A percentile compares a stretch with the other conserved stretches of the same genome.
Evolutionary conservation across 2,888 invertebrate genomes (phyloP).

Genomic region (Sinopyrophorus schimmeli): DNA sequence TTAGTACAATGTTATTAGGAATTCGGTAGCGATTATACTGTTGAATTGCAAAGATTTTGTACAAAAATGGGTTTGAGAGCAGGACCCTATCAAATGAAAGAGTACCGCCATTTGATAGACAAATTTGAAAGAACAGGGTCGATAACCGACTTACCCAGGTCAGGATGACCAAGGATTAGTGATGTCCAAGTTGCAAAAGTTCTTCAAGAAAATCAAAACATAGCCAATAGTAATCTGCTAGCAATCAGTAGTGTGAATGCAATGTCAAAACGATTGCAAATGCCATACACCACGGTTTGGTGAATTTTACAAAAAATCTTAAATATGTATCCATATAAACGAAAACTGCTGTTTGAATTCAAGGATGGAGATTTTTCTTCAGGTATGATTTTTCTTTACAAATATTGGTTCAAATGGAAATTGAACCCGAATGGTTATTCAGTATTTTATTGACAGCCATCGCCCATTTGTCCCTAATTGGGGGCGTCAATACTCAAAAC

Average conservation of each 20-base stretch:
- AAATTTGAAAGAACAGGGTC: slow-evolving; percentile 16
- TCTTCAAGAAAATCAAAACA: slow-evolving; percentile 9
- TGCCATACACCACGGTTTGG: slow-evolving; percentile 13
- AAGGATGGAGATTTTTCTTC: slow-evolving; percentile 7
- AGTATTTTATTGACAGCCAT: slow-evolving; percentile 7
- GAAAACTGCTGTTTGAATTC: slow-evolving; percentile 6
- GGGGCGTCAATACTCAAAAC: slow-evolving; percentile 15
- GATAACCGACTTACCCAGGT: slow-evolving; percentile 9
- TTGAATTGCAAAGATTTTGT: slow-evolving; percentile 5
- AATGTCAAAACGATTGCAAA: slow-evolving; percentile 9
- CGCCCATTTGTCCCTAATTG: slow-evolving; percentile 7
- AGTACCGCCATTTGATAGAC: slow-evolving; percentile 12
- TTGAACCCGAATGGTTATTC: slow-evolving; percentile 20
- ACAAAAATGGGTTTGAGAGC: slow-evolving; percentile 6
- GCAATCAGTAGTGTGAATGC: slow-evolving; percentile 14
- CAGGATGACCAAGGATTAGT: slow-evolving; percentile 15
- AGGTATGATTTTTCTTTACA: slow-evolving; percentile 10
- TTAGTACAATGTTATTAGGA: no score
- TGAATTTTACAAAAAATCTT: slow-evolving; percentile 9
- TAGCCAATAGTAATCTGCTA: slow-evolving; percentile 24
- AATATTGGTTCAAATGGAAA: slow-evolving; percentile 17
- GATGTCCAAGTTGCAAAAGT: slow-evolving; percentile 15
- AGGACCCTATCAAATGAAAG: slow-evolving; percentile 2
- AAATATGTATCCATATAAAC: slow-evolving; percentile 6
- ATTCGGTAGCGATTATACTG: no score